Base-by-base conservation (phyloP, 1,140 invertebrate genomes). In the Heliconius himera region DNA sequence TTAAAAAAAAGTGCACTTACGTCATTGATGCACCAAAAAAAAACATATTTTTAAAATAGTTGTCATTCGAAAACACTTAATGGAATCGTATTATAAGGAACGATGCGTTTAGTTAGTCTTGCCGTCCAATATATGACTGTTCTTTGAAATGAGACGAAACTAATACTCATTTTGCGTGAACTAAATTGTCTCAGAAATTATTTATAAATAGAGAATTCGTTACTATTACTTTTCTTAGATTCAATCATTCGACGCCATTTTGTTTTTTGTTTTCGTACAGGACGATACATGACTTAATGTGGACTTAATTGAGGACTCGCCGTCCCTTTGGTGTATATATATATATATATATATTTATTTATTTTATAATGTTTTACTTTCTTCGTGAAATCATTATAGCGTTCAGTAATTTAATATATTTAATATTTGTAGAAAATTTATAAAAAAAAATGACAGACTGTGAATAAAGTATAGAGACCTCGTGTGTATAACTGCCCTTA, bases 401-500 rank as follows among this genome's bases (percentile, higher is more conserved):
- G 9, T 26, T 66, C 11, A 16, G 22, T 16, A 66, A 29, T 16
- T 4, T 46, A 46, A 66, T 66, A 29, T 29, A 29, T 26, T 66
- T 13, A 26, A 66, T 66, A 66, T 29, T 4, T 29, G 56, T 78
- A 78, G 54, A 73, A 78, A 73, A 6, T 70, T 79, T 70, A 71
- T 51, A 75, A 41, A 54, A 60, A n/a, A 73, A 70, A 36, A 36
- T 76, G 8, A 78, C 76, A 82, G 80, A 84, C 82, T 84, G 82
- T 82, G 79, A 78, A 54, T 80, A 84, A 80, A 76, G 73, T 80
- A 80, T 78, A 78, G 78, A 79, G 38, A 82, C 77, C 80, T 84
- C 80, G 76, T 82, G 73, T 82, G 76, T 76, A 82, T 73, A 78
- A 80, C 80, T 82, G 81, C 82, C 81, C 46, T 72, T 84, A 84